These are phyloP conservation scores for Numenius phaeopus DNA, from an alignment of 2,797 vertebrate genomes.

Conservation along the genomic window DNA sequence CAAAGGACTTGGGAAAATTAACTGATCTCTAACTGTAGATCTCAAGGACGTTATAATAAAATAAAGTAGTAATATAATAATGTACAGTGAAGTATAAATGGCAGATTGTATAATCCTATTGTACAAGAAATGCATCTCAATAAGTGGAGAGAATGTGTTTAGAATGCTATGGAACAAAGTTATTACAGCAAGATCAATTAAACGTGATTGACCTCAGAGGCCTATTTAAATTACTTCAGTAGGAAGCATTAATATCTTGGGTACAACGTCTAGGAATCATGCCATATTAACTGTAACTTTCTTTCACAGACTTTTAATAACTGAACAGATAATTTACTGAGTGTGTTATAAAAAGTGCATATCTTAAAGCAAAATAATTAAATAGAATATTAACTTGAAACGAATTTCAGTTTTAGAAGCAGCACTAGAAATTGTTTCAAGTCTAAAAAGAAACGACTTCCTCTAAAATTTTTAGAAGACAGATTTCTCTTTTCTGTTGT, in stretches of 20 bases:
- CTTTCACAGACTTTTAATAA: slow-evolving; percentile 19
- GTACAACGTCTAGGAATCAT: slow-evolving; percentile 14
- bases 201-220: slow-evolving; percentile 19
- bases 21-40: not conserved
- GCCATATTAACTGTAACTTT: slow-evolving; percentile 7
- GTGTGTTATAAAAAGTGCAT: not conserved
- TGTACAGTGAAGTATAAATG: not conserved
- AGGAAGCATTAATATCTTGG: not conserved
- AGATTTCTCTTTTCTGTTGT: not conserved
- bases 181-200: slow-evolving; percentile 41
- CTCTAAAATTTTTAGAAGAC: not conserved
- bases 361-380: slow-evolving; percentile 47
- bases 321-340: slow-evolving; percentile 13
- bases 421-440: not conserved
- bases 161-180: not conserved
- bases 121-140: slow-evolving; percentile 12
- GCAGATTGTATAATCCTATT: not conserved
- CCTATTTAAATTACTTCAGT: slow-evolving; percentile 27
- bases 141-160: not conserved
- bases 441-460: not conserved
- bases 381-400: not conserved
- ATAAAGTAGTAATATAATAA: not conserved
- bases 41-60: slow-evolving; percentile 39
- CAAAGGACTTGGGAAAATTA: slow-evolving; percentile 2
- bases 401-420: not conserved